Evolutionary conservation across 2,113 vertebrate species (phyloP).

Genomic region (Willisornis vidua): DNA sequence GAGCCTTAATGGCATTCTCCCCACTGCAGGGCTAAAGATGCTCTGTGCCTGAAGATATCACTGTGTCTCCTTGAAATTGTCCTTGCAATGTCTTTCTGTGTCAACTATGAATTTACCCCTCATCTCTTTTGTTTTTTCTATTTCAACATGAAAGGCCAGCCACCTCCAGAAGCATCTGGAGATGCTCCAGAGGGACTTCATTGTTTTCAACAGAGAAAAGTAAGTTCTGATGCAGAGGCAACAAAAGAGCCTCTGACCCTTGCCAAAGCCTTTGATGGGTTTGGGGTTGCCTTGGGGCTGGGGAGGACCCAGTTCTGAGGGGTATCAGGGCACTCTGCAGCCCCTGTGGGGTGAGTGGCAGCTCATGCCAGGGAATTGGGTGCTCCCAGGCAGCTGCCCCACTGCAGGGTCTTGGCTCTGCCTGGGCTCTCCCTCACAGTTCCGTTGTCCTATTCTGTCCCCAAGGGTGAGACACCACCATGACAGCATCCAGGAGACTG

Average conservation of each 20-base stretch:
- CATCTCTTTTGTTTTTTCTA: background rate
- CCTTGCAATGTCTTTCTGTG: background rate
- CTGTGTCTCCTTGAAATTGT: background rate
- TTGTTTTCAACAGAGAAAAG: slow-evolving; percentile 98
- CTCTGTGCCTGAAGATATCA: background rate
- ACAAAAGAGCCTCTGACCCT: background rate
- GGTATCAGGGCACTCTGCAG: background rate
- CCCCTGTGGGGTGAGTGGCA: background rate
- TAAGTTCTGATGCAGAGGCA: slow-evolving; percentile 68
- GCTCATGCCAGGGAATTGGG: background rate
- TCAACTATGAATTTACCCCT: background rate
- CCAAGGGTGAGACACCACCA: slow-evolving; percentile 61
- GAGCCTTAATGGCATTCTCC: background rate
- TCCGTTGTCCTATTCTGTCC: background rate
- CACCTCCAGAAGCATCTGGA: slow-evolving; percentile 91
- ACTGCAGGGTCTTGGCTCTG: background rate
- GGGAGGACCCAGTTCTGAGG: background rate
- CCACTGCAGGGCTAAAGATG: background rate
- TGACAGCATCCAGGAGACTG: slow-evolving; percentile 29
- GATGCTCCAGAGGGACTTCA: slow-evolving; percentile 91
- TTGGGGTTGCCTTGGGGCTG: accelerated
- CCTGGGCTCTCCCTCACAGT: background rate
- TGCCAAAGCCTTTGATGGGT: background rate
- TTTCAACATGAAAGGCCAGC: slow-evolving; percentile 73
- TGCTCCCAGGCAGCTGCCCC: accelerated